Evolutionary conservation across 2,797 vertebrate genomes (phyloP), one percentile per base, ranked within the genome.

Genomic region (Cirrhinus mrigala): DNA sequence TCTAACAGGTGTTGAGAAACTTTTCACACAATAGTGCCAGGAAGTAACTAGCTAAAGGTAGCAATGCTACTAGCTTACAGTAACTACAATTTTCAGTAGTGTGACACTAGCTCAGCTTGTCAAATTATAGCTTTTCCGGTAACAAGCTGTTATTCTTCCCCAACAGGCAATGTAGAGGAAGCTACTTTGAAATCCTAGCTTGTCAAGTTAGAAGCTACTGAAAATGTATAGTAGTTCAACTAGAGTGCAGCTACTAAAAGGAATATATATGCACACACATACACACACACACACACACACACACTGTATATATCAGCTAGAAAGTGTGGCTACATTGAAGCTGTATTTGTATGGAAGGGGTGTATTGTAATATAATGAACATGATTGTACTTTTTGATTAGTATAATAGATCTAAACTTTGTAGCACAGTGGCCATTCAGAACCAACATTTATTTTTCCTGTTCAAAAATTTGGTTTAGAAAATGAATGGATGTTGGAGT

Each of bases 1-100:
- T 69, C 33, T 40, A 80, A 69, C 69, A 80, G 68, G 70, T 70
- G 22, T 20, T 27, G 24, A 46, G 76, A 83, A 60, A 64, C 24
- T 60, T 68, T 33, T 40, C 29, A 66, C 29, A 48, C 22, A 68
- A 11, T 8, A 27, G 40, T 80, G 60, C 18, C 37, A 24, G 4
- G 48, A 9, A 70, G 14, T 18, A 70, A 48, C 37, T 70, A 68
- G 27, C 22, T 66, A 54, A 82, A 73, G n/a, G 68, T 29, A 82
- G 24, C 3, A 16, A 46, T 6, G 15, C 16, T 48, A 22, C 24
- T 22, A 56, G 46, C 22, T 46, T 60, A 37, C 33, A 37, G 33
- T 37, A 27, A 46, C 56, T 79, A 62, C 22, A 79, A 27, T 46
- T 24, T 62, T 62, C 14, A 58, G 56, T 6, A 40, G 11, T 58